Evolutionary conservation across 2,888 invertebrate species (phyloP), one percentile per base, ranked within the genome.

Genomic region (Lithophane semibrunnea): DNA sequence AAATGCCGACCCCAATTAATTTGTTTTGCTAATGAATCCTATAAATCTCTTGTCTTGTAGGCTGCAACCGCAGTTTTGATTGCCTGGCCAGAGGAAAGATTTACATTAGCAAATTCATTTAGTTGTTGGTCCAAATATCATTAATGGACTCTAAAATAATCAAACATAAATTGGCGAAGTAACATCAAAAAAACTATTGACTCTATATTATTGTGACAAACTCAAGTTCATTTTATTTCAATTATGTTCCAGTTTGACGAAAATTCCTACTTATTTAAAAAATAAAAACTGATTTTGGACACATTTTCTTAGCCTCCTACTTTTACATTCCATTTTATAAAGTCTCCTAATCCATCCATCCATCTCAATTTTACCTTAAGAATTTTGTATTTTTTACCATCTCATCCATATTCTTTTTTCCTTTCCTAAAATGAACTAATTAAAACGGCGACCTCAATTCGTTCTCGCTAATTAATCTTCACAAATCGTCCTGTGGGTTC

Each of bases 381-480:
- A 60, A 60, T 68, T 64, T 72, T 60, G 37, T 79, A 79, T 49
- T 73, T 83, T 81, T 61, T 74, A 74, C 21, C 49, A 71, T 71
- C 82, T 85, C 63, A 76, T 82, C 58, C 52, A 67, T 68, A 85
- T 68, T 86, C 83, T 77, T 77, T 75, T 83, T 73, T 49, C 44
- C 24, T 61, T 67, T 64, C 18, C 56, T 56, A 71, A 85, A 85
- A 76, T 64, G 73, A 64, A 83, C 83, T 86, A 84, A 88, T 87
- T 86, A 87, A 84, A 80, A 84, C 64, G 54, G 75, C 49, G 77
- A 80, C 82, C 82, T 82, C 87, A 81, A 79, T 90, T 91, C 88
- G 84, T 88, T 90, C 85, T 92, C 89, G 89, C 92, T 94, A 94
- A 95, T 95, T 94, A 94, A 95, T 93, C 93, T 90, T 91, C 92